A percentile compares a stretch with the other conserved stretches of the same genome.
These are phyloP conservation scores for Hippocampus kuda DNA, from an alignment of 2,797 vertebrate species.

Conservation along the genomic window DNA sequence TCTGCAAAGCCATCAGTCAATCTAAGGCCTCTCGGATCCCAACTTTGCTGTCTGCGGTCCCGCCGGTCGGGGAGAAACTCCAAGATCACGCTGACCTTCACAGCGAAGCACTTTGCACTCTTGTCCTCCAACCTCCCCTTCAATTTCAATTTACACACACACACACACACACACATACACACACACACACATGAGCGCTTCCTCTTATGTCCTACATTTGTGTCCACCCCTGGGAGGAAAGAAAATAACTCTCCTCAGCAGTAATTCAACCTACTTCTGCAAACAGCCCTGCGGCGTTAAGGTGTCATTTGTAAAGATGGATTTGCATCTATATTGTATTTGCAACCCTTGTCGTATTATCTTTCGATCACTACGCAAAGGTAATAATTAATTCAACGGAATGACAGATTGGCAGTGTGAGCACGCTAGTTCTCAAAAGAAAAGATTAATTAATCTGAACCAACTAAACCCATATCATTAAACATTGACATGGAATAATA, in stretches of 20 bases:
- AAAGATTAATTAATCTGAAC: not conserved
- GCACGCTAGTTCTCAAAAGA: not conserved
- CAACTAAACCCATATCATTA: not conserved
- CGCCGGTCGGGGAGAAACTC: not conserved
- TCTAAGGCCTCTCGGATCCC: constrained; percentile 12
- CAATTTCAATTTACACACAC: constrained; percentile 24
- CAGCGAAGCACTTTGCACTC: constrained; percentile 24
- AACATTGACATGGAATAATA: not conserved
- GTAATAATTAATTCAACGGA: not conserved
- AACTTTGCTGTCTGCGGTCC: not conserved
- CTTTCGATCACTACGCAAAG: not conserved
- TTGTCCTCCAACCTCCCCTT: constrained; percentile 28
- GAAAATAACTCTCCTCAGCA: constrained; percentile 12
- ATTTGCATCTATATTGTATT: constrained; percentile 5
- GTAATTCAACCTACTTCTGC: constrained; percentile 1
- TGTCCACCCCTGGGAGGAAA: constrained; percentile 21
- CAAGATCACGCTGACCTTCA: not conserved
- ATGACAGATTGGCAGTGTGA: not conserved
- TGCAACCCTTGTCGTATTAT: not conserved
- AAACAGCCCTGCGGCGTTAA: not conserved
- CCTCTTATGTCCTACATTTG: constrained; percentile 40
- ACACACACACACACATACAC: constrained; percentile 16
- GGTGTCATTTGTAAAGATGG: not conserved
- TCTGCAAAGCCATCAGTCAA: constrained; percentile 14
- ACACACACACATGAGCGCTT: constrained; percentile 12